Evolutionary conservation across 1,140 invertebrate genomes (phyloP), one percentile per base, ranked within the genome.

Genomic region (Venturia canescens): DNA sequence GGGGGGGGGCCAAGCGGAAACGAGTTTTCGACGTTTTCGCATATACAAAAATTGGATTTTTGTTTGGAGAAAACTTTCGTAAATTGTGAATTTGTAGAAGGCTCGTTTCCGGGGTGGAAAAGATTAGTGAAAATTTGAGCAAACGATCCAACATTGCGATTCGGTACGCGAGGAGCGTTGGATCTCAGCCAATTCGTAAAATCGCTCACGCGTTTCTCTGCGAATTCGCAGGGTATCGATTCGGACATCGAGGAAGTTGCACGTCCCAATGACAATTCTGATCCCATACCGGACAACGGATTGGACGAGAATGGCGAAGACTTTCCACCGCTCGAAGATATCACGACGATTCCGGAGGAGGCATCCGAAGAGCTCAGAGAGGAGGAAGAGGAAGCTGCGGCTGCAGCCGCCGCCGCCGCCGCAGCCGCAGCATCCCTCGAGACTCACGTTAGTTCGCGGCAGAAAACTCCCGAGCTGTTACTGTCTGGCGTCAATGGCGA

Each of bases 181-280:
- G 53, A 57, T 0, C 11, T 6, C 7, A 9, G 38, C 38, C 5
- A 44, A 44, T 44, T 63, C 0, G 3, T 6, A 26, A 26, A 23
- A 63, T 63, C 26, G 4, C 21, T 63, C 23, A 26, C 7, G 13
- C 13, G 7, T 23, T 15, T 21, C 16, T 53, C 50, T 53, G 50
- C 13, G 60, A 63, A 63, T 63, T 16, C 31, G 18, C 29, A 96
- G 92, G 96, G 96, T 29, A 97, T 97, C 86, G 96, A 97, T 89
- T 97, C 96, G 26, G 96, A 97, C 87, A 97, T 97, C 85, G 96
- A 97, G 88, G 96, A 97, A 90, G 95, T 96, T 85, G 94, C 95
- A 69, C 87, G 90, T 21, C 89, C 90, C n/a, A 87, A 87, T 11
- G 88, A 91, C 70, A 89, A 89, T 79, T 87, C 88, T 23, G 89